Conservation (phyloP, 1,140 invertebrate genomes). For the Tribolium castaneum region DNA sequence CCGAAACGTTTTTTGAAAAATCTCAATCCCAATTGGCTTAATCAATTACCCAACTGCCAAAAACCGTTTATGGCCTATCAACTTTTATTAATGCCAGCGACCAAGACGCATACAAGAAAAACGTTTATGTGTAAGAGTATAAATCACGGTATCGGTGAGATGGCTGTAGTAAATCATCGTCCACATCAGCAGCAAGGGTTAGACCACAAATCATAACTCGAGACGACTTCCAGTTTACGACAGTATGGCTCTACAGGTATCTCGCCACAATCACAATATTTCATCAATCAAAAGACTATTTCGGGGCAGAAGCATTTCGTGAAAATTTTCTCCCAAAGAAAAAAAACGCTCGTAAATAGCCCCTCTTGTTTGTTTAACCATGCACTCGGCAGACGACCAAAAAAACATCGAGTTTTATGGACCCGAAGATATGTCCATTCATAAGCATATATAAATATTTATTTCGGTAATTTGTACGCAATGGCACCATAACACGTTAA, state of each 20-base stretch:
- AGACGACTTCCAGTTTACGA: conserved; percentile 45
- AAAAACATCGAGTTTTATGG: conserved; percentile 36
- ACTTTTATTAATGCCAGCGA: conserved; percentile 11
- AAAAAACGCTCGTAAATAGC: conserved; percentile 21
- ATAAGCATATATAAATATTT: conserved; percentile 40
- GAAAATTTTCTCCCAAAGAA: not conserved
- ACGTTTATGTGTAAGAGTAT: not conserved
- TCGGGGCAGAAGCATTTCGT: not conserved
- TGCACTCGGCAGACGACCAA: not conserved
- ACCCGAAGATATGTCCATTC: conserved; percentile 27
- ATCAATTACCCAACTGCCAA: not conserved
- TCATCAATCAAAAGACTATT: conserved; percentile 42
- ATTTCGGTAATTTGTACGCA: conserved; percentile 39
- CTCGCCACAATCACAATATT: conserved; percentile 33
- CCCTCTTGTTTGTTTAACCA: conserved; percentile 29
- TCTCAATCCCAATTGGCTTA: not conserved
- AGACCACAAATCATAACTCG: conserved; percentile 41
- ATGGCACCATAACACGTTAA: conserved; percentile 29
- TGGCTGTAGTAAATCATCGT: conserved; percentile 28
- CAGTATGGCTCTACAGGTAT: conserved; percentile 24
- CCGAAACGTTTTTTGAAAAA: not conserved
- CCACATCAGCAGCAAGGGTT: conserved; percentile 36
- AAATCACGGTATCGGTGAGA: conserved; percentile 25
- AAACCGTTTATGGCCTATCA: not conserved
- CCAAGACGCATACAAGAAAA: not conserved